Evolutionary conservation across 2,797 vertebrate genomes (phyloP), one percentile per base, ranked within the genome.

Genomic region (Lithobates pipiens): DNA sequence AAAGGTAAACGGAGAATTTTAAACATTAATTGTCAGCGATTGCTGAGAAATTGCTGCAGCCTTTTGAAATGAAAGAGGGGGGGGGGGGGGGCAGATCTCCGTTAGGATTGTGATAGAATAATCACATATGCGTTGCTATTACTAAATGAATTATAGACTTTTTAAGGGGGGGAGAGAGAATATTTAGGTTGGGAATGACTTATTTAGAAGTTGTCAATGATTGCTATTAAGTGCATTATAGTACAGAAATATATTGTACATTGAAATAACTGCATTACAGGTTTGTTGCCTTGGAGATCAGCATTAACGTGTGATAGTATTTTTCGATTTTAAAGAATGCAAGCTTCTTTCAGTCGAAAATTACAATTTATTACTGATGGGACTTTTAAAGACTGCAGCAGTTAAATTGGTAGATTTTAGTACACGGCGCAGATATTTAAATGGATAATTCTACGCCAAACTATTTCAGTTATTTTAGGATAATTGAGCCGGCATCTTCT

Each of bases 1-100:
- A 99, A 90, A 96, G 98, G 98, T 98, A 91, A 93, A 92, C 82
- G 25, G 29, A 80, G n/a, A 67, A 77, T 88, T 89, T 75, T 80
- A 46, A 68, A 32, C 67, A 36, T 10, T 70, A 42, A 71, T 86
- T 72, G 32, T 39, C 10, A 71, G 39, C 16, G 5, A 68, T 76
- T 63, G n/a, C 27, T n/a, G 18, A 77, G 23, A 16, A 73, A 57
- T 83, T 69, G 63, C 15, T 25, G 6, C 34, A 44, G 5, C 13
- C 57, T 42, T 36, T 27, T n/a, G 54, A 61, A 21, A 72, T 72
- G 34, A 72, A 36, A 0, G 15, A 44, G 9, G 16, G 36, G 27
- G 42, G 21, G 15, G 15, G 16, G 57, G 5, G n/a, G 54, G 23
- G 46, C 8, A 6, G 34, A 5, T 27, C n/a, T 46, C 21, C 23